Evolutionary conservation across 2,113 vertebrate genomes (phyloP), one percentile per base, ranked within the genome.

Genomic region (Melanerpes formicivorus): DNA sequence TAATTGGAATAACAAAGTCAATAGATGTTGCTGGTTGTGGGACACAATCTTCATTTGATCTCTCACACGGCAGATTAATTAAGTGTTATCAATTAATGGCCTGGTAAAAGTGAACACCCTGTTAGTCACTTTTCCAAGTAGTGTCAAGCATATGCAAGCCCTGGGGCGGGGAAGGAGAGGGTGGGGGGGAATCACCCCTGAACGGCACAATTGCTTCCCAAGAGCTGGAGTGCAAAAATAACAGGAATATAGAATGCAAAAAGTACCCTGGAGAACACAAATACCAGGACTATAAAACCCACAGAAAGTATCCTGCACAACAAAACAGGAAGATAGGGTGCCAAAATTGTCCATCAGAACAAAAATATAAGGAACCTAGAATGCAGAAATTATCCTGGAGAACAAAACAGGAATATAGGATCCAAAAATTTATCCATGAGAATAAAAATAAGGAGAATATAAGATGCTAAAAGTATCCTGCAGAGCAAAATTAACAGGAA

Each of bases 71-170:
- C 97, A 97, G 97, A 97, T 98, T 98, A 98, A 98, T 98, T 98
- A 98, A 97, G 97, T 97, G 97, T 98, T 98, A 98, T 98, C 97
- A 98, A 97, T 98, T 98, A 98, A 98, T 97, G 97, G 96, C 95
- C 95, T 96, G 94, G 96, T 97, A 98, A 97, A 97, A 98, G 97
- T 96, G 97, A 97, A 93, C 96, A 97, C 67, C 92, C 88, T 95
- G 97, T 93, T 96, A 96, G 95, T 96, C 96, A 83, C 89, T 96
- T 96, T 96, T 95, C 74, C 90, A 96, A 96, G 83, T 26, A 80
- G 87, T 60, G 90, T 95, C 87, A 96, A 95, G 63, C 60, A 83
- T 88, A 92, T 89, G 93, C 93, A 91, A 89, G 76, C 86, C 84
- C 84, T 70, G 72, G 58, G 19, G 55, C 8, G 12, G 83, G 84